Base-by-base conservation (phyloP, 2,888 invertebrate species). In the Phrixothrix hirtus region DNA sequence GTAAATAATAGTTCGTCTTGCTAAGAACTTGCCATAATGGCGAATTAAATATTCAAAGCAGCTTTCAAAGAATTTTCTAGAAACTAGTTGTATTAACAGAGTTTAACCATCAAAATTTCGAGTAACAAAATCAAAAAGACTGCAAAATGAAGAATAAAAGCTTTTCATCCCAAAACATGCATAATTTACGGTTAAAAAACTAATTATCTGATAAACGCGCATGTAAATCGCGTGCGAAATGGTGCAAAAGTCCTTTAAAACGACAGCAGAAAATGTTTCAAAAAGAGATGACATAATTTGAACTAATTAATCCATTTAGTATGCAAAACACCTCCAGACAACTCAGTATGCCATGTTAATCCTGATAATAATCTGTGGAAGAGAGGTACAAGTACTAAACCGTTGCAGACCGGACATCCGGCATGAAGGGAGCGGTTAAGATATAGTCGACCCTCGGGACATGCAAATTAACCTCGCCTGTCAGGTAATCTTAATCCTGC, bases 391-490 rank as follows among this genome's bases (percentile, higher is more conserved):
- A 53, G 56, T 57, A 47, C 56, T 57, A 57, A 57, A 52, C 56
- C 48, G 49, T 46, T 48, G 52, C 52, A 53, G 56, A 38, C 56
- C 56, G 56, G 56, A 57, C 41, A 43, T 57, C 56, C 56, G 56
- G 49, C 48, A 52, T 52, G 56, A 49, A 56, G 52, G 56, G 52
- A 49, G 41, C 44, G 39, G 52, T 52, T 57, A 57, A 53, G 53
- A 57, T 57, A 57, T 57, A 57, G 52, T 57, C 53, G 32, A 38
- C 59, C 54, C 54, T 41, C 39, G 63, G 62, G 63, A 60, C 58
- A 62, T 62, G 63, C 63, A 63, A 63, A 63, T 63, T 62, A 62
- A 59, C 56, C 59, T 32, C 54, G 50, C 41, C 52, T 50, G 59
- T 54, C 59, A 56, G 54, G 59, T 56, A 56, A 57, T 59, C 59